A percentile compares a stretch with the other conserved stretches of the same genome.
Conservation (phyloP, 1,140 invertebrate species). For the Drosophila santomea region DNA sequence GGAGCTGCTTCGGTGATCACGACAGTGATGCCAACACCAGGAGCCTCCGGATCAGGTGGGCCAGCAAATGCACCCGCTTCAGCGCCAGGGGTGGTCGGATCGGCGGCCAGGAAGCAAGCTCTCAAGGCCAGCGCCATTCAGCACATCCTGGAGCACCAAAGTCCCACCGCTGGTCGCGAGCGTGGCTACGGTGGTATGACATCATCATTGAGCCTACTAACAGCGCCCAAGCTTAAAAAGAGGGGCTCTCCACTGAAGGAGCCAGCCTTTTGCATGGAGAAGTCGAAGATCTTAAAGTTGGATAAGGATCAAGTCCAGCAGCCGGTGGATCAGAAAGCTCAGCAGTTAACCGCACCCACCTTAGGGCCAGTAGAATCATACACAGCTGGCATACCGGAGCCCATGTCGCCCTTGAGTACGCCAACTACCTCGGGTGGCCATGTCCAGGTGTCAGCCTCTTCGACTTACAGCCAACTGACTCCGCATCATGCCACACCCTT, state of each 20-base stretch:
- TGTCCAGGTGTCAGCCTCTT: neutral
- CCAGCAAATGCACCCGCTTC: neutral
- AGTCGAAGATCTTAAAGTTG: conserved; percentile 47
- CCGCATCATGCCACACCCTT: conserved; percentile 59
- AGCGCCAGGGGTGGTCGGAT: conserved; percentile 14
- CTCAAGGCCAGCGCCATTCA: conserved; percentile 46
- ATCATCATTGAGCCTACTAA: neutral
- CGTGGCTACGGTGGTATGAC: neutral
- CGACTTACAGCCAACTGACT: conserved; percentile 9
- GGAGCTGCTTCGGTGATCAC: conserved; percentile 15
- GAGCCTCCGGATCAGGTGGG: neutral
- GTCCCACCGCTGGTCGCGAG: conserved; percentile 11
- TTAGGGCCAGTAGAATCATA: conserved; percentile 1
- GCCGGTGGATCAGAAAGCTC: conserved; percentile 9
- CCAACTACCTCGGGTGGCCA: neutral
- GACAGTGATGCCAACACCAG: conserved; percentile 3
- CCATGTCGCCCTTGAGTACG: neutral
- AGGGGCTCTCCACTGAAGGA: conserved; percentile 82
- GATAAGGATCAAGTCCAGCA: conserved; percentile 37
- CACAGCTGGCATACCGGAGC: neutral
- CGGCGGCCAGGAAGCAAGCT: conserved; percentile 50
- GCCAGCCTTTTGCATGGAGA: conserved; percentile 44
- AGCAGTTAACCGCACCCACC: conserved; percentile 18
- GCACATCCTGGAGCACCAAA: conserved; percentile 52
- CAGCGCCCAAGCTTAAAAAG: conserved; percentile 59